Evolutionary conservation across 2,888 invertebrate species (phyloP).

Genomic region (Acanthosepion lycidas): DNA sequence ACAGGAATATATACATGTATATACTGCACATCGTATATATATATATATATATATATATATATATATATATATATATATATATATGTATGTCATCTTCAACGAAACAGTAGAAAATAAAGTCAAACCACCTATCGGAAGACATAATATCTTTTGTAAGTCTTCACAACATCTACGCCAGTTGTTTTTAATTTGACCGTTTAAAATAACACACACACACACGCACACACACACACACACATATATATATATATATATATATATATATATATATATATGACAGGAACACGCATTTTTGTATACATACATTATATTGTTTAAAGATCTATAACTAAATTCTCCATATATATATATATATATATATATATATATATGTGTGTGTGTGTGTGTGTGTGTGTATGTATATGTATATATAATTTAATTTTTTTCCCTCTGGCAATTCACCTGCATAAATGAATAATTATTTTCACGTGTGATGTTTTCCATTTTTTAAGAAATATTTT

Average conservation of each 20-base stretch:
- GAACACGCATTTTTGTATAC: too few species aligned
- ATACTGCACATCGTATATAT: too few species aligned
- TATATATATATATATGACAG: background rate
- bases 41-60: background rate
- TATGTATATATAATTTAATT: background rate
- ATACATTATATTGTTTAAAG: too few species aligned
- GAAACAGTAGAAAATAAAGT: too few species aligned
- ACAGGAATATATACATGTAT: background rate
- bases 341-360: conserved; percentile 33
- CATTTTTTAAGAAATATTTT: background rate
- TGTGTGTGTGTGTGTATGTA: background rate
- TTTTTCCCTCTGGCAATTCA: background rate
- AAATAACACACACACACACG: too few species aligned
- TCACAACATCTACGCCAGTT: too few species aligned
- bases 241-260: conserved; percentile 33
- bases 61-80: conserved; percentile 33
- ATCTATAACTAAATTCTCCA: too few species aligned
- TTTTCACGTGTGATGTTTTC: background rate
- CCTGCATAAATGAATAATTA: conserved; percentile 20
- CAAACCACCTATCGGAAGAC: too few species aligned
- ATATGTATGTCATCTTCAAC: too few species aligned
- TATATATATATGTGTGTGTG: conserved; percentile 33
- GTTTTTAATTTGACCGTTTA: too few species aligned
- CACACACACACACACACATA: too few species aligned
- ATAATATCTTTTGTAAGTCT: too few species aligned